Evolutionary conservation across 2,888 invertebrate genomes (phyloP), one percentile per base, ranked within the genome.

Genomic region (Glomeris marginata): DNA sequence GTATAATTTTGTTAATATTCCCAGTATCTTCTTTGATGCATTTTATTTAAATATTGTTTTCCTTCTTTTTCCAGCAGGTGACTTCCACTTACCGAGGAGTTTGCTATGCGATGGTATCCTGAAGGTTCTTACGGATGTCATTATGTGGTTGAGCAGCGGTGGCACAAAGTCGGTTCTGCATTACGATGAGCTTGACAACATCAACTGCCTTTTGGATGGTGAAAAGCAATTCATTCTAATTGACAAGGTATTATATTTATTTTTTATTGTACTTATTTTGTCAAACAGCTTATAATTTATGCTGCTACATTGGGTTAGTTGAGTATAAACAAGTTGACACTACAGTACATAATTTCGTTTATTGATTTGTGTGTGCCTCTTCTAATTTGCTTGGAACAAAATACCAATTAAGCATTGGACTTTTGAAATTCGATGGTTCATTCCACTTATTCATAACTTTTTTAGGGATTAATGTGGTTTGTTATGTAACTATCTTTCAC

Each of bases 201-300:
- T 64, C n/a, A 60, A 60, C 48, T 64, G 64, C 53, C 47, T 63
- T 5, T 50, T 64, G 1, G 62, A 62, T 49, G 64, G 64, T 10
- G 47, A 53, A 35, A 64, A 64, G 50, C 55, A 62, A 18, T 41
- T 64, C 13, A 50, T 63, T 41, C 56, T 64, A 11, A 58, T 62
- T 43, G 59, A 63, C 49, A 59, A 59, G 57, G 64, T 62, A 28
- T 28, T 28, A 28, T 28, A 28, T 8, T 28, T 28, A 28, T 28
- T 5, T 8, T 28, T 28, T 8, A 28, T 28, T 28, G 28, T 5
- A 5, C 28, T 3, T 28, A 28, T 28, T 28, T 28, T 8, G 8
- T 28, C 3, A 28, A 28, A 28, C 28, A 28, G 4, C 3, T 28
- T 28, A 8, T 8, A 28, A 5, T 28, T 3, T 5, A 28, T 28